These are phyloP conservation scores for Glyptemys insculpta DNA, from an alignment of 2,797 vertebrate species.

Conservation along the genomic window DNA sequence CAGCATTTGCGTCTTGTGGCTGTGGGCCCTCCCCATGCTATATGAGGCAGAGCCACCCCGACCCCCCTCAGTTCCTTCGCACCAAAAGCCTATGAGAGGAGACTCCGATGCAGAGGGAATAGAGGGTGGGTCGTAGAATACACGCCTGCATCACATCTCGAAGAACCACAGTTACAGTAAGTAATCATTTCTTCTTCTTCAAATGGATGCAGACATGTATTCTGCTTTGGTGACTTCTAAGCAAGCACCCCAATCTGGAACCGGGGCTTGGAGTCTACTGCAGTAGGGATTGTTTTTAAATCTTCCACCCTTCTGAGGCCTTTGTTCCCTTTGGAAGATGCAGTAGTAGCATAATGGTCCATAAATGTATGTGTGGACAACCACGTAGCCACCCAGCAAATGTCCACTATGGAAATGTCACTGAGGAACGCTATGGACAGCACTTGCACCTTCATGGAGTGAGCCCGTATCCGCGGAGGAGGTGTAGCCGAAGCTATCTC, in stretches of 20 bases:
- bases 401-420: not conserved
- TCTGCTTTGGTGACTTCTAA: not conserved
- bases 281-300: not conserved
- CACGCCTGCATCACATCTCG: not conserved
- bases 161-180: not conserved
- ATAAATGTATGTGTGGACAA: not conserved
- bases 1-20: not conserved
- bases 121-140: not conserved
- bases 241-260: not conserved
- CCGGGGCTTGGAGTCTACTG: not conserved
- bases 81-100: not conserved
- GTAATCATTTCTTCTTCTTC: not conserved
- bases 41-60: not conserved
- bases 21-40: not conserved
- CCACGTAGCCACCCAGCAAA: not conserved
- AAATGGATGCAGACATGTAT: not conserved
- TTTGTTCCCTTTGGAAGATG: not conserved
- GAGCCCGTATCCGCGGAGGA: not conserved
- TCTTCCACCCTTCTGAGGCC: not conserved
- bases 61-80: not conserved
- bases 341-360: not conserved
- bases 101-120: not conserved
- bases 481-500: not conserved
- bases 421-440: not conserved
- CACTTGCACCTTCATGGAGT: not conserved